Conservation (phyloP, 2,113 vertebrate genomes). For the Lonchura striata region DNA sequence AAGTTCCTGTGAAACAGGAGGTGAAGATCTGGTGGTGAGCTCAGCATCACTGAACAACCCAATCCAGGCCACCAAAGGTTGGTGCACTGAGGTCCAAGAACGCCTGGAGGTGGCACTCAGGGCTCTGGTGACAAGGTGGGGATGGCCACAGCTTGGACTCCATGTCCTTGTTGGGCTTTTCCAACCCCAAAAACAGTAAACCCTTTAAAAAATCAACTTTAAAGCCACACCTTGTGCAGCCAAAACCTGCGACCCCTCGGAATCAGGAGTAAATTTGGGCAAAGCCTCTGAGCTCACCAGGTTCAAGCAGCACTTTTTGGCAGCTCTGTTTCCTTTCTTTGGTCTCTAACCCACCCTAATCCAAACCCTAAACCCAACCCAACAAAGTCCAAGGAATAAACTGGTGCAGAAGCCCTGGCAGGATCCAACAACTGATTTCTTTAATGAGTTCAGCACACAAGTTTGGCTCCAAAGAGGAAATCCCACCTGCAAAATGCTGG, state of each 20-base stretch:
- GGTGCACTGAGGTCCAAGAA: fast-evolving
- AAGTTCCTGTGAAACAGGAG: neutral
- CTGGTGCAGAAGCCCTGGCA: neutral
- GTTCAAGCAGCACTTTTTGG: neutral
- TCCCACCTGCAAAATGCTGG: neutral
- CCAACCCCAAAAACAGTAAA: neutral
- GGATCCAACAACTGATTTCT: neutral
- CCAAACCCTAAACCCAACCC: neutral
- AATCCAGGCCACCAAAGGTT: fast-evolving
- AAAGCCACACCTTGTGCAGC: neutral
- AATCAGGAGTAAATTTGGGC: fast-evolving
- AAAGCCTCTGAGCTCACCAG: neutral
- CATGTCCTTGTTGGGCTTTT: neutral
- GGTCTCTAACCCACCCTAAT: neutral
- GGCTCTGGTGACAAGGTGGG: neutral
- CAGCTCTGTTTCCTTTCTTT: fast-evolving
- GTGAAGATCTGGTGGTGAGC: neutral
- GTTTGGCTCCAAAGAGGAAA: neutral
- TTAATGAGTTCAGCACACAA: neutral
- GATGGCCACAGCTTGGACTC: neutral
- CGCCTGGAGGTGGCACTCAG: neutral
- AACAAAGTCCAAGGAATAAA: neutral
- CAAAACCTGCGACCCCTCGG: neutral
- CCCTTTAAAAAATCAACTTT: fast-evolving
- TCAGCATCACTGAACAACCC: neutral